Conservation (phyloP, 2,113 vertebrate genomes). For the Melanostigma gelatinosum region DNA sequence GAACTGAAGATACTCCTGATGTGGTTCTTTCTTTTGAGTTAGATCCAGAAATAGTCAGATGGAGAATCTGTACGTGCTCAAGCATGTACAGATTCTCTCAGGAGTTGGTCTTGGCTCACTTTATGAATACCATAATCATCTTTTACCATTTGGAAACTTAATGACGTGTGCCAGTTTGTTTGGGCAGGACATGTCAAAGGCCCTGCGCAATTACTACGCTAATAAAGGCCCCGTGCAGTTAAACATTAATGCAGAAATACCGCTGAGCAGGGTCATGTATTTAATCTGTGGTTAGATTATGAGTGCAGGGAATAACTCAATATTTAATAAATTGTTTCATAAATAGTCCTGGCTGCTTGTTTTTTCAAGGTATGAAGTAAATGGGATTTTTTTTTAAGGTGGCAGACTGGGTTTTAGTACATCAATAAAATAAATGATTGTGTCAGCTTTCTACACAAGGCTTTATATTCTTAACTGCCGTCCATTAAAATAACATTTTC, state of each 20-base stretch:
- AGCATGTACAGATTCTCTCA: conserved; percentile 6
- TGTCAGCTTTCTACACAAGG: neutral
- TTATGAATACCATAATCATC: conserved; percentile 51
- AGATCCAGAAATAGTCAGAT: conserved; percentile 45
- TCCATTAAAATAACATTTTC: neutral
- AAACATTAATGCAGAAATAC: conserved; percentile 11
- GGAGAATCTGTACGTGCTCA: conserved; percentile 4
- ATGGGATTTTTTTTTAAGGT: neutral
- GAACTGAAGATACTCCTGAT: conserved; percentile 44
- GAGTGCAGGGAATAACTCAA: neutral
- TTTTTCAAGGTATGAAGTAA: neutral
- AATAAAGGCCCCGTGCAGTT: conserved; percentile 1
- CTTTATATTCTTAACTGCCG: neutral
- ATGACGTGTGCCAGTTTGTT: conserved; percentile 46
- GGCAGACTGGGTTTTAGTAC: neutral
- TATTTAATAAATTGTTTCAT: neutral
- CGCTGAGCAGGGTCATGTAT: neutral
- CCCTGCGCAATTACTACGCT: conserved; percentile 11
- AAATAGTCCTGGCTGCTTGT: neutral
- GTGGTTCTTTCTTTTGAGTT: conserved; percentile 48
- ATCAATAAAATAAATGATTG: neutral
- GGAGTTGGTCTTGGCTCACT: conserved; percentile 47
- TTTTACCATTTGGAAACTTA: conserved; percentile 46
- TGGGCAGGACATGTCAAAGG: conserved; percentile 33
- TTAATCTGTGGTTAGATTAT: conserved; percentile 10